Evolutionary conservation across 1,140 invertebrate genomes (phyloP), one percentile per base, ranked within the genome.

Genomic region (Tetragnatha versicolor): DNA sequence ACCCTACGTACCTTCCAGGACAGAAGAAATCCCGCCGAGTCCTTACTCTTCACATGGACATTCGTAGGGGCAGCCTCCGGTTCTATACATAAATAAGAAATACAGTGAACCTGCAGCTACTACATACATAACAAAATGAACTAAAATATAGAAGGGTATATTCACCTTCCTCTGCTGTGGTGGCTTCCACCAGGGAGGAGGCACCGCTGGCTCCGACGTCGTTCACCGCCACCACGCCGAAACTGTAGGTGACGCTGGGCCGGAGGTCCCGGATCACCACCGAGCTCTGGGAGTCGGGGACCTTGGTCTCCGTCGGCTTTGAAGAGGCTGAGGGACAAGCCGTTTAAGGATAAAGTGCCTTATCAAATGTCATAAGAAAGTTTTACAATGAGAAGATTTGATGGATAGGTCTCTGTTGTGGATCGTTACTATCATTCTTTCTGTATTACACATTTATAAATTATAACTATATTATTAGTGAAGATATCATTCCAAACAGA

Each of bases 131-230:
- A 42, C 1, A 42, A 17, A 42, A 42, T 42, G n/a, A n/a, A n/a
- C n/a, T n/a, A n/a, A n/a, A n/a, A n/a, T 6, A 42, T 9, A 42
- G 39, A 17, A 9, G 6, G 6, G 31, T 9, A 6, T 14, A 12
- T 39, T 3, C 25, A 91, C 91, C 92, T 90, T 94, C 93, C 88
- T 95, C 93, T 81, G 91, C 88, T 20, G 93, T 94, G 42, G 90
- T 92, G 2, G 93, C 91, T 86, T 92, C 90, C 20, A 94, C 89
- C 53, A 92, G 90, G 83, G 94, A 91, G 82, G 94, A 95, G 3
- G 93, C 92, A 84, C 93, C 91, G 81, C 94, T 95, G 78, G 92
- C 89, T 29, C 87, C 87, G 0, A 87, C 83, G 12, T 85, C 83
- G 81, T 88, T 88, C 55, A 84, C 83, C 2, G 87, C 87, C 72